These are phyloP conservation scores for Holothuria glaberrima DNA, from an alignment of 35 echinoderm and acorn worm species.

Conservation along the genomic window DNA sequence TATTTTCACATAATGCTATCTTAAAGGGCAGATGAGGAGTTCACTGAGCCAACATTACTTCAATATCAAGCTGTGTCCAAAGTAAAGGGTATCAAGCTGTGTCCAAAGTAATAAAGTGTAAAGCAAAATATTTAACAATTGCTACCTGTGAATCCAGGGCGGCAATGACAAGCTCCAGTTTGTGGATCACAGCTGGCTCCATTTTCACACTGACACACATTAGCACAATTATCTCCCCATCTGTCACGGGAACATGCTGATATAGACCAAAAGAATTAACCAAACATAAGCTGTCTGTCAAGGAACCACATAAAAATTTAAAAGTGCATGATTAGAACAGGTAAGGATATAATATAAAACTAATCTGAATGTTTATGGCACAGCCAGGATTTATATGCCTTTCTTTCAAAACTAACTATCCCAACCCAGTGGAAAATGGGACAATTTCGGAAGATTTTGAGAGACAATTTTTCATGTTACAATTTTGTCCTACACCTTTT, in stretches of 20 bases:
- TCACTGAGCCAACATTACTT: too few relatives aligned
- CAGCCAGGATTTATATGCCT: too few relatives aligned
- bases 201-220: conserved; percentile 38
- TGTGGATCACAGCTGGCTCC: conserved; percentile 30
- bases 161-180: conserved; percentile 29
- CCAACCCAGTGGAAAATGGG: neutral
- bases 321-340: neutral
- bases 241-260: conserved; percentile 42
- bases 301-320: neutral
- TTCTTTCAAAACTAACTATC: too few relatives aligned
- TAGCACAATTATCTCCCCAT: conserved; percentile 39
- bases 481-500: too few relatives aligned
- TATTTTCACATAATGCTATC: too few relatives aligned
- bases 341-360: neutral
- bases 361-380: neutral
- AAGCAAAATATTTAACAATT: neutral
- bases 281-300: neutral
- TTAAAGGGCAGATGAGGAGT: too few relatives aligned
- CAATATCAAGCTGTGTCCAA: too few relatives aligned
- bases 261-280: neutral
- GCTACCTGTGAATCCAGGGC: conserved; percentile 27
- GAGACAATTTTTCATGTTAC: too few relatives aligned
- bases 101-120: neutral
- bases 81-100: neutral
- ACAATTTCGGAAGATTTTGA: too few relatives aligned